Evolutionary conservation across 2,888 invertebrate genomes (phyloP), one percentile per base, ranked within the genome.

Genomic region (Oxytorus armatus): DNA sequence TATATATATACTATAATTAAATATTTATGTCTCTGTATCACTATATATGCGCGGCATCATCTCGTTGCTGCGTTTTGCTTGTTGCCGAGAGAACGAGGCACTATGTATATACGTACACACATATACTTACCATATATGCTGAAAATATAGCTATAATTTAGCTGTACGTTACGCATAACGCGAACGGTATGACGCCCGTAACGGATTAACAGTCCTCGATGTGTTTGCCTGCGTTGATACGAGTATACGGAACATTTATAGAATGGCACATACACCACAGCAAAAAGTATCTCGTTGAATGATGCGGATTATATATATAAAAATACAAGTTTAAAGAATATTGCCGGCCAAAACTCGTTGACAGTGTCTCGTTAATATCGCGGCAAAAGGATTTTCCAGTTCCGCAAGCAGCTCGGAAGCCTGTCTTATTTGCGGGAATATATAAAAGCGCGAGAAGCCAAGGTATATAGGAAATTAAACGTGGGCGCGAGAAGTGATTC

Each of bases 401-500:
- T 51, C 14, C n/a, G 3, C 4, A 18, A 10, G 4, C 10, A 18
- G 42, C n/a, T 39, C 8, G 61, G 21, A 14, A 59, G n/a, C 14
- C n/a, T 29, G 53, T 7, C 61, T 39, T 11, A 7, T 39, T 39
- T 39, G 11, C 39, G 10, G 10, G 39, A 7, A 39, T 39, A 39
- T 10, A 39, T 14, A n/a, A 23, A 61, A 21, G 14, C 23, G 23
- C 23, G n/a, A 21, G 10, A 61, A 42, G 42, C 42, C 33, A 33
- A 49, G 33, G 23, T 47, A 66, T 36, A n/a, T n/a, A n/a, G n/a
- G 29, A n/a, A 57, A 29, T 16, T 2, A 55, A 18, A 73, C 77
- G 76, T 81, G 75, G 80, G 83, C 84, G n/a, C n/a, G n/a, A n/a
- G n/a, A n/a, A 83, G 83, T 76, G 59, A 57, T 61, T 75, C 85